Evolutionary conservation across 64 coral and sea anemone genomes (phyloP).

Genomic region (Stichodactyla mertensii): DNA sequence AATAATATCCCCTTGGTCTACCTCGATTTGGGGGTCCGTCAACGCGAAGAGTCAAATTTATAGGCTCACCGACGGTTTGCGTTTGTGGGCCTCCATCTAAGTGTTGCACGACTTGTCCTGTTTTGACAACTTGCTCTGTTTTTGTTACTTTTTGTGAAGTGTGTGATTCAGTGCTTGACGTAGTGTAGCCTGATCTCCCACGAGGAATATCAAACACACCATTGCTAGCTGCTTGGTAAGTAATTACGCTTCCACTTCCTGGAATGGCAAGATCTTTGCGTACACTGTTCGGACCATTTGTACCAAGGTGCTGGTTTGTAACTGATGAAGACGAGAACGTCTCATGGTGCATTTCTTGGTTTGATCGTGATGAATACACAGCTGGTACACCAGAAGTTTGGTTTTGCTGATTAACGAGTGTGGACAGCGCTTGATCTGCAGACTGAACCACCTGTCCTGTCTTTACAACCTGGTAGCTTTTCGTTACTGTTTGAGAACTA

Average conservation of each 20-base stretch:
- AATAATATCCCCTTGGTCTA: neutral
- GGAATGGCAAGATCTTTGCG: neutral
- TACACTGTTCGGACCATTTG: neutral
- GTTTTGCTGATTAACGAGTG: neutral
- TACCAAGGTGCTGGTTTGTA: neutral
- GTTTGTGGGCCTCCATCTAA: too few species aligned
- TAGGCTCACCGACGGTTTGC: too few species aligned
- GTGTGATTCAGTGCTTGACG: neutral
- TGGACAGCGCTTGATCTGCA: neutral
- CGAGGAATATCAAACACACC: neutral
- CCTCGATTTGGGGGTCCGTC: neutral
- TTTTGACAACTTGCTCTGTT: neutral
- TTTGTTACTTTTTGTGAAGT: neutral
- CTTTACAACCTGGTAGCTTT: constrained; percentile 1
- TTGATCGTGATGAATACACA: neutral
- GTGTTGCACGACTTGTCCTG: too few species aligned
- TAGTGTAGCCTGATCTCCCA: neutral
- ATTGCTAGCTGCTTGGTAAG: neutral
- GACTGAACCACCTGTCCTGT: neutral
- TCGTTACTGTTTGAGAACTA: constrained; percentile 4
- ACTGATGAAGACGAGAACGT: neutral
- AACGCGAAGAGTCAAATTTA: too few species aligned
- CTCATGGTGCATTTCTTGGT: neutral
- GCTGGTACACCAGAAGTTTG: neutral
- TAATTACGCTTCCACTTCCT: neutral